phyloP scores from a whole-genome alignment of 2,797 vertebrate species.

The Sebastes aleutianus region DNA sequence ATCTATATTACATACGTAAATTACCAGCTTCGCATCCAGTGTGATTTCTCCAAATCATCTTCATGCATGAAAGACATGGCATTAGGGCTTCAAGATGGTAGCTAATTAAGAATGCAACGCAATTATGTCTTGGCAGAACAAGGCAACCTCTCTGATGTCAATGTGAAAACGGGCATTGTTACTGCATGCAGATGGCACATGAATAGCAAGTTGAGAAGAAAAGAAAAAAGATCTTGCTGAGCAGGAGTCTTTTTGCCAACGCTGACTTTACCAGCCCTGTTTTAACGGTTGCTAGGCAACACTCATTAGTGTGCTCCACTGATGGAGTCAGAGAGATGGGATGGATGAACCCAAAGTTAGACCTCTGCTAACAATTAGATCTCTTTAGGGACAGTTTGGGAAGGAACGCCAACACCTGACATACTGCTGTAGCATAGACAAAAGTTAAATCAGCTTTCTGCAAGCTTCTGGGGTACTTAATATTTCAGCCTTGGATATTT shows the following conservation, averaged over 20 bases:
- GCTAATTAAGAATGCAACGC: conserved; percentile 53
- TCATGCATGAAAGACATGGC: conserved; percentile 14
- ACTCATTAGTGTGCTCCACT: conserved; percentile 67
- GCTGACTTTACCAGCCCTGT: conserved; percentile 72
- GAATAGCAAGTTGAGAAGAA: conserved; percentile 72
- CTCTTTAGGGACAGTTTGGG: conserved; percentile 18
- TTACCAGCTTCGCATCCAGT: background rate
- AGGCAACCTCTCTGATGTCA: conserved; percentile 59
- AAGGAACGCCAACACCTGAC: conserved; percentile 10
- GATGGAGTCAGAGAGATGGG: conserved; percentile 43
- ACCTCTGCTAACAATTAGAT: conserved; percentile 47
- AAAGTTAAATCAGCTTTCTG: background rate
- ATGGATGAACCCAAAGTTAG: conserved; percentile 53
- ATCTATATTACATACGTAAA: background rate
- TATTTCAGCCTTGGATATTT: background rate
- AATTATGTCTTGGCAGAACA: conserved; percentile 57
- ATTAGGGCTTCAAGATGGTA: conserved; percentile 44
- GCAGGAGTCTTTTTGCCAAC: conserved; percentile 50
- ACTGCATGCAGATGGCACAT: conserved; percentile 69
- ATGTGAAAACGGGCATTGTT: conserved; percentile 58
- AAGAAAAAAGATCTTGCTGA: conserved; percentile 59
- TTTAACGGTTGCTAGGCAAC: conserved; percentile 81
- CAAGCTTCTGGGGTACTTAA: background rate
- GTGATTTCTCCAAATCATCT: conserved; percentile 3
- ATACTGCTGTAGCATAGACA: background rate